Base-by-base conservation (phyloP, 2,888 invertebrate genomes). In the Argyresthia albistria region DNA sequence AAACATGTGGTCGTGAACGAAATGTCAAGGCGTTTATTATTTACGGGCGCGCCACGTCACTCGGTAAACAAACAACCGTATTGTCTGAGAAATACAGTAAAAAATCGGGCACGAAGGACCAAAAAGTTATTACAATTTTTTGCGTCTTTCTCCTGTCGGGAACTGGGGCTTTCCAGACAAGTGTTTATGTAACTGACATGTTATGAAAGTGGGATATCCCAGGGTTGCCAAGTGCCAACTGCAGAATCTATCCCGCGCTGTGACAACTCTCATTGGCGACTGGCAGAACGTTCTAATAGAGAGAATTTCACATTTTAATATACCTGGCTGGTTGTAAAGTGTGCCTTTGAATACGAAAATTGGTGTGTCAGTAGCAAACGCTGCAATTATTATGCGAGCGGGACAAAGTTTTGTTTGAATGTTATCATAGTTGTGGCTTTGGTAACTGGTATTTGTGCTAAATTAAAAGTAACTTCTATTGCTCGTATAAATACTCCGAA, bases 151-250 rank as follows among this genome's bases (percentile, higher is more conserved):
- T 55, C 54, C 55, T 55, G 45, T 52, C 42, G 16, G 25, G 53
- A 52, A 58, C 59, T 63, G 58, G 62, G 62, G 62, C 61, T 55
- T 45, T 52, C 55, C 59, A 58, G 62, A 73, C 76, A 77, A 66
- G 67, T 73, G 76, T 76, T 67, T 25, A 25, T 56, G 57, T 59
- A 65, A 62, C 60, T 69, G 67, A 69, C 69, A 71, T 63, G 70
- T 69, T 73, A 64, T 67, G 67, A 65, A 73, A 70, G 65, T 63
- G 57, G 61, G 64, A 65, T 64, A 62, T 60, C 43, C 46, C 46
- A 12, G 42, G 42, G 11, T 42, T 42, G 51, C 55, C 46, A 15
- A 25, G 37, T 12, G 11, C 10, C 11, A 12, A 11, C 4, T 12
- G 42, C 42, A 11, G 10, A 42, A 42, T 25, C 25, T 25, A 25